Evolutionary conservation across 2,888 invertebrate species (phyloP).

Genomic region (Plutella xylostella): DNA sequence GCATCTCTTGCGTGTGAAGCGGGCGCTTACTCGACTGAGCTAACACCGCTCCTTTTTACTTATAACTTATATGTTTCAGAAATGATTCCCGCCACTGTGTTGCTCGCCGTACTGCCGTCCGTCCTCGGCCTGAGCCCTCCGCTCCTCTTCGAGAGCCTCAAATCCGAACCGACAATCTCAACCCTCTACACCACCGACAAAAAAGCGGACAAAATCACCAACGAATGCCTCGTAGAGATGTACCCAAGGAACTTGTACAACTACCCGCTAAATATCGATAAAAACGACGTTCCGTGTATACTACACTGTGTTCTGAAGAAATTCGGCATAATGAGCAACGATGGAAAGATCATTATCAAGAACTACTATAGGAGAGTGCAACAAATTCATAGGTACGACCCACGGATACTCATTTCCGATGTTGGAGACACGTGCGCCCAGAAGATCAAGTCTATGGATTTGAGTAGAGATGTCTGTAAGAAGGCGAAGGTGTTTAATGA

Average conservation of each 20-base stretch:
- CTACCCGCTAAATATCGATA: slow-evolving; percentile 48
- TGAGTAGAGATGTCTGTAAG: slow-evolving; percentile 58
- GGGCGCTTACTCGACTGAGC: too few species aligned
- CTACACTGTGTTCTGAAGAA: slow-evolving; percentile 60
- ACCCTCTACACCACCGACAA: slow-evolving; percentile 53
- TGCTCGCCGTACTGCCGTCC: not conserved
- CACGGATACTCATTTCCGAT: slow-evolving; percentile 56
- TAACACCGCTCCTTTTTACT: too few species aligned
- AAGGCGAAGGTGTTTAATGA: slow-evolving; percentile 63
- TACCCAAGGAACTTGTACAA: slow-evolving; percentile 54
- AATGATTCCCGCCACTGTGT: slow-evolving; percentile 25
- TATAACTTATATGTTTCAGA: slow-evolving; percentile 37
- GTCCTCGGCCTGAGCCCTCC: not conserved
- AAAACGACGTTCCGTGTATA: slow-evolving; percentile 56
- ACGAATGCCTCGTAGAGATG: slow-evolving; percentile 53
- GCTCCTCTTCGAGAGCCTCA: slow-evolving; percentile 20
- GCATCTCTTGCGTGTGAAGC: too few species aligned
- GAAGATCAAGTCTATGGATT: slow-evolving; percentile 55
- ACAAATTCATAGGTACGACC: slow-evolving; percentile 56
- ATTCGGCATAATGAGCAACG: slow-evolving; percentile 59
- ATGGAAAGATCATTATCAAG: slow-evolving; percentile 50
- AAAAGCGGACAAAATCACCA: slow-evolving; percentile 45
- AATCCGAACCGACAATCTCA: slow-evolving; percentile 45
- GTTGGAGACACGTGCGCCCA: slow-evolving; percentile 59
- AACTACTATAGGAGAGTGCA: slow-evolving; percentile 56